phyloP scores from a whole-genome alignment of 2,888 invertebrate species.

The Brachypalpus laphriformis region DNA sequence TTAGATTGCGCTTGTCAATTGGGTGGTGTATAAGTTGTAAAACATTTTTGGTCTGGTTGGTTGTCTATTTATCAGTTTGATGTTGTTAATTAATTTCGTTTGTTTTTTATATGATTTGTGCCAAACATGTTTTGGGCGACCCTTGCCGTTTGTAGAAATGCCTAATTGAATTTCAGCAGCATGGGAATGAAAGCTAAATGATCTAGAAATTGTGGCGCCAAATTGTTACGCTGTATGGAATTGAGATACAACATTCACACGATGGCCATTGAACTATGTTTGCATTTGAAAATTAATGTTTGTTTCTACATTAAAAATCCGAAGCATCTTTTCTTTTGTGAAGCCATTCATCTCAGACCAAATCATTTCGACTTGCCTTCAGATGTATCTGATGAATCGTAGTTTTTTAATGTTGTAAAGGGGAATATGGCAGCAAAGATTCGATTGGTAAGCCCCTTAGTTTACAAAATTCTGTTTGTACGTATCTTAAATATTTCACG shows the following conservation, averaged over 20 bases:
- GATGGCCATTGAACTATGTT: neutral
- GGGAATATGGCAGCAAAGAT: too few relatives aligned
- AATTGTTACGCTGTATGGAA: neutral
- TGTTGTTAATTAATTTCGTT: neutral
- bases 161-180: neutral
- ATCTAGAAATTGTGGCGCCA: neutral
- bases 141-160: neutral
- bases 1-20: slow-evolving; percentile 3
- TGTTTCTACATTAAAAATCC: too few relatives aligned
- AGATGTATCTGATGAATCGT: too few relatives aligned
- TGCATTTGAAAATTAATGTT: neutral
- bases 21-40: neutral
- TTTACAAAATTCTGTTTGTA: too few relatives aligned
- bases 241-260: neutral
- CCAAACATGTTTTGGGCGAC: neutral
- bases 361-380: too few relatives aligned
- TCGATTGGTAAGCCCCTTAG: too few relatives aligned
- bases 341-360: too few relatives aligned
- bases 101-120: neutral
- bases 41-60: neutral
- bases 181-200: neutral
- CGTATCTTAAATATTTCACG: too few relatives aligned
- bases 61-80: neutral
- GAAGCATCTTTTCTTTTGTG: too few relatives aligned
- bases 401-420: too few relatives aligned